Evolutionary conservation across 1,140 invertebrate genomes (phyloP).

Genomic region (Pollicipes pollicipes): DNA sequence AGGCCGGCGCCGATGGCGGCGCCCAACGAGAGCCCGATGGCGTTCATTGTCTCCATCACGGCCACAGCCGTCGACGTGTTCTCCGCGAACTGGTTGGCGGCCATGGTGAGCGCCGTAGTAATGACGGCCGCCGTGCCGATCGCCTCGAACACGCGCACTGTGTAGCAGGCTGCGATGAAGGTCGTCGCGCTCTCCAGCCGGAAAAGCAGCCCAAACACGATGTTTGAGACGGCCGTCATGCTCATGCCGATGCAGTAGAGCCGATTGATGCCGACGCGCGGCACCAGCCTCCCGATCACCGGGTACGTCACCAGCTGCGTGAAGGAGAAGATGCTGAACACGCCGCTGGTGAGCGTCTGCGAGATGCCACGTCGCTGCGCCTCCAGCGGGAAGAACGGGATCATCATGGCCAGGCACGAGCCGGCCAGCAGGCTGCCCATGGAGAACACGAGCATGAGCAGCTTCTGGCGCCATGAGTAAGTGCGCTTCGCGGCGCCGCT

Average conservation of each 20-base stretch:
- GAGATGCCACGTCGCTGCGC: slow-evolving; percentile 25
- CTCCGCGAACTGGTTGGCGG: slow-evolving; percentile 30
- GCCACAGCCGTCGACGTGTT: slow-evolving; percentile 30
- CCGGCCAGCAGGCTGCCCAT: slow-evolving; percentile 19
- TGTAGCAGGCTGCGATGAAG: slow-evolving; percentile 28
- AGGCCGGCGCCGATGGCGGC: slow-evolving; percentile 32
- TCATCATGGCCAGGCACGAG: slow-evolving; percentile 28
- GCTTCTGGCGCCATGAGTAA: neutral
- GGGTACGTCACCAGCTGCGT: slow-evolving; percentile 20
- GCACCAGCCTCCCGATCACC: slow-evolving; percentile 33
- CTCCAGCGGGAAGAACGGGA: slow-evolving; percentile 28
- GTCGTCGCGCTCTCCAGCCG: slow-evolving; percentile 36
- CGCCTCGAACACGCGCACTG: slow-evolving; percentile 37
- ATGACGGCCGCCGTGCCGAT: slow-evolving; percentile 34
- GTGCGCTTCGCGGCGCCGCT: no score
- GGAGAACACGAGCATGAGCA: neutral
- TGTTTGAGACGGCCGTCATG: slow-evolving; percentile 27
- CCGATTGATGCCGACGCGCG: slow-evolving; percentile 31
- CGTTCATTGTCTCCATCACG: slow-evolving; percentile 27
- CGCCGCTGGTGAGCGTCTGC: slow-evolving; percentile 21
- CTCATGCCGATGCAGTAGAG: slow-evolving; percentile 28
- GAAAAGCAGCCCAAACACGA: slow-evolving; percentile 24
- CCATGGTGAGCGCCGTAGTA: slow-evolving; percentile 38
- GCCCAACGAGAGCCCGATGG: slow-evolving; percentile 34
- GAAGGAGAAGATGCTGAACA: slow-evolving; percentile 22